Evolutionary conservation across 2,888 invertebrate species (phyloP).

Genomic region (Hirtodrosophila cameraria): DNA sequence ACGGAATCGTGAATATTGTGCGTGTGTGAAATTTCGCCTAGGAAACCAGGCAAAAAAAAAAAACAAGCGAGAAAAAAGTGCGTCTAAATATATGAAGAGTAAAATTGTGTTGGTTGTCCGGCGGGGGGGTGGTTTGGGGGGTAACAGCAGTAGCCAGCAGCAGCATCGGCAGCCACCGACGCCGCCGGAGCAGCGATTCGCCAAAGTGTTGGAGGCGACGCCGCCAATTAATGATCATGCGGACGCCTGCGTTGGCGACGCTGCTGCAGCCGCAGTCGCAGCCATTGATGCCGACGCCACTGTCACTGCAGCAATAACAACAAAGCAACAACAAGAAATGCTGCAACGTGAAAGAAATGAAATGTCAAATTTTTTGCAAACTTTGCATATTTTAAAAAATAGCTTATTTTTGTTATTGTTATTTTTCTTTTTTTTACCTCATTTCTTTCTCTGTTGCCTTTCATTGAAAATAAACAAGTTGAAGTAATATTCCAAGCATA

Average conservation of each 20-base stretch:
- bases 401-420: conserved; percentile 15
- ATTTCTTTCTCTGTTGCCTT: conserved; percentile 26
- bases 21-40: conserved; percentile 54
- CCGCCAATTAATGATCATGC: conserved; percentile 60
- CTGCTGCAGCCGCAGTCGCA: conserved; percentile 18
- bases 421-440: conserved; percentile 9
- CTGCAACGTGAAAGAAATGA: conserved; percentile 54
- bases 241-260: conserved; percentile 13
- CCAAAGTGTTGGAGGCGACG: conserved; percentile 59
- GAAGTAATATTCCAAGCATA: conserved; percentile 33
- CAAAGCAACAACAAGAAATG: conserved; percentile 32
- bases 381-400: conserved; percentile 46
- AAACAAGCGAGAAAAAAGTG: conserved; percentile 49
- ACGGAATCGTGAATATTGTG: conserved; percentile 47
- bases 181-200: conserved; percentile 33
- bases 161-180: conserved; percentile 3
- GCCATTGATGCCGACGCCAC: conserved; percentile 58
- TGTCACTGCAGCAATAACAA: conserved; percentile 48
- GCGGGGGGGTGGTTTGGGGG: conserved; percentile 17
- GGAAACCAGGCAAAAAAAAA: conserved; percentile 22
- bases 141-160: conserved; percentile 5
- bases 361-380: conserved; percentile 57
- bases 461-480: conserved; percentile 49
- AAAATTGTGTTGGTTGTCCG: conserved; percentile 37
- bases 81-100: conserved; percentile 57